Conservation (phyloP, 2,888 invertebrate genomes). For the Xylota sylvarum region DNA sequence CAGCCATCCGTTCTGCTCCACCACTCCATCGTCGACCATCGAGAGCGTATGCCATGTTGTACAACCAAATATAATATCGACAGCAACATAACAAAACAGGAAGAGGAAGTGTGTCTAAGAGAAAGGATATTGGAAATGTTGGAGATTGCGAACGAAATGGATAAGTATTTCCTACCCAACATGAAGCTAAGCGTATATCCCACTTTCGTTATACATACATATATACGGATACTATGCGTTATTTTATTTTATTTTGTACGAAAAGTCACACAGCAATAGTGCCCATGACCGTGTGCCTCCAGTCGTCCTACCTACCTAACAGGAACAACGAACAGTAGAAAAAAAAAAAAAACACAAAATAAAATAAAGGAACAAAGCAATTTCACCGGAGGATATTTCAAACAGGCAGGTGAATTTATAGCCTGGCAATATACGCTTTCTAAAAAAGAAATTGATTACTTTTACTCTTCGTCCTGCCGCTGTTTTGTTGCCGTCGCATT, state of each 20-base stretch:
- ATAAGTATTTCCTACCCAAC: constrained; percentile 73
- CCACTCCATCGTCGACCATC: not conserved
- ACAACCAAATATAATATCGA: constrained; percentile 74
- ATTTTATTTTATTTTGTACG: constrained; percentile 61
- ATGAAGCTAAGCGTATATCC: constrained; percentile 38
- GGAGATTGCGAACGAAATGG: constrained; percentile 73
- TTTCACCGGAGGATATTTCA: constrained; percentile 74
- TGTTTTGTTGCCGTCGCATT: constrained; percentile 22
- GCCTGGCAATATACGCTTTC: constrained; percentile 67
- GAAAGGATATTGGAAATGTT: constrained; percentile 77
- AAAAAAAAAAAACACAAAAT: constrained; percentile 40
- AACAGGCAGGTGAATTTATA: constrained; percentile 75
- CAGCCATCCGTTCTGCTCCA: constrained; percentile 58
- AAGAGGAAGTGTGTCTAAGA: constrained; percentile 77
- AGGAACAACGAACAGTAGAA: constrained; percentile 27
- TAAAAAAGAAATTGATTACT: constrained; percentile 74
- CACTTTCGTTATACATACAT: constrained; percentile 1
- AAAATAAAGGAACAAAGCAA: constrained; percentile 67
- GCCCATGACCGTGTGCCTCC: constrained; percentile 20
- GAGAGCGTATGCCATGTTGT: constrained; percentile 64
- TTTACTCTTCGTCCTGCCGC: constrained; percentile 54
- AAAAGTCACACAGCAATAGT: constrained; percentile 69
- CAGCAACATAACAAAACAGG: constrained; percentile 72
- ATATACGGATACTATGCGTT: constrained; percentile 34
- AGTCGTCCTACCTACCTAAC: constrained; percentile 25